A percentile compares a stretch with the other conserved stretches of the same genome.
These are phyloP conservation scores for Rutilus rutilus DNA, from an alignment of 2,113 vertebrate genomes.

Conservation along the genomic window DNA sequence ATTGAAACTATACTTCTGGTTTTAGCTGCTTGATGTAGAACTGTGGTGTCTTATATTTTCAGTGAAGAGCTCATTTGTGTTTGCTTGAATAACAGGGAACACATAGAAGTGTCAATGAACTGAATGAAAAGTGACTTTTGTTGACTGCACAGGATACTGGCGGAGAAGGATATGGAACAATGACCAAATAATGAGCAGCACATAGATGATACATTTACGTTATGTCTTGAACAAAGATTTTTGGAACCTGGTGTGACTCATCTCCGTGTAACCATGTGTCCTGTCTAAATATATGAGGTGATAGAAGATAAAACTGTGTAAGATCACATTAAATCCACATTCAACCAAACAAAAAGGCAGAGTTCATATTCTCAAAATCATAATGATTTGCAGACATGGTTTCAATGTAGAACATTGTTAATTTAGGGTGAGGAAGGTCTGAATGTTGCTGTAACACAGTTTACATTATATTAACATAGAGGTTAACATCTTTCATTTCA, in stretches of 20 bases:
- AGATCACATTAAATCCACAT: slow-evolving; percentile 80
- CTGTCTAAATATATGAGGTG: slow-evolving; percentile 70
- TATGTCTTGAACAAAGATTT: slow-evolving; percentile 77
- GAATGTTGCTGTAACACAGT: background rate
- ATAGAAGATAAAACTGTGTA: slow-evolving; percentile 77
- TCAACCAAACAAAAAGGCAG: slow-evolving; percentile 81
- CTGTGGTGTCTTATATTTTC: background rate
- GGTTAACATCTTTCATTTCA: slow-evolving; percentile 9
- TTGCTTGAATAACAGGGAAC: slow-evolving; percentile 35
- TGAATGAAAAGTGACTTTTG: slow-evolving; percentile 73
- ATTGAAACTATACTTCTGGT: background rate
- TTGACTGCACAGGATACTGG: slow-evolving; percentile 61
- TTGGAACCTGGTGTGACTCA: slow-evolving; percentile 72
- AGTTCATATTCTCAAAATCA: slow-evolving; percentile 69
- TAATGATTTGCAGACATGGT: background rate
- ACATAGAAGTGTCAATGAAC: slow-evolving; percentile 73
- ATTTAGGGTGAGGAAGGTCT: background rate
- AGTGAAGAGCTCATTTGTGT: background rate
- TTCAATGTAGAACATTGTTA: background rate
- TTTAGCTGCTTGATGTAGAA: background rate
- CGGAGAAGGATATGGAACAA: slow-evolving; percentile 46
- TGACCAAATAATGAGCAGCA: slow-evolving; percentile 84
- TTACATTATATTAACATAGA: background rate
- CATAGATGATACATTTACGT: slow-evolving; percentile 81
- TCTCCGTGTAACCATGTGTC: slow-evolving; percentile 66